Base-by-base conservation (phyloP, 64 coral and sea anemone species). In the Stichodactyla mertensii region DNA sequence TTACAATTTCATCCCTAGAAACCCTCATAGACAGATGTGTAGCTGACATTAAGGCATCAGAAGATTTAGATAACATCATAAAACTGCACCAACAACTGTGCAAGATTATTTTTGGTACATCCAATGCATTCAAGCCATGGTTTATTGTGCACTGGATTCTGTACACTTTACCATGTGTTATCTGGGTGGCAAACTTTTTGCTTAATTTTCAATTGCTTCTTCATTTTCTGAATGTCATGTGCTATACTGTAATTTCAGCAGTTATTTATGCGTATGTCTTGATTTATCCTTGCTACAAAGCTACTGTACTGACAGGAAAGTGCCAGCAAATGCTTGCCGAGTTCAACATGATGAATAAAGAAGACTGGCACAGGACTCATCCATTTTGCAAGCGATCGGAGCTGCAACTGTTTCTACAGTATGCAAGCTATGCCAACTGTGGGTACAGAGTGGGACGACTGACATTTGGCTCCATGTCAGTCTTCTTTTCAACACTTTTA, bases 401-500 rank as follows among this genome's bases (percentile, higher is more conserved):
- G 26, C 53, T 95, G 51, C 51, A 87, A 24, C 61, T 90, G 58
- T 93, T 93, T n/a, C 80, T 93, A 10, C 88, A 93, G 54, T 93
- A 90, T 87, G 92, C 92, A 52, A 82, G 81, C 45, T 84, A 84
- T 56, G 82, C 88, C 23, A 71, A 90, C 88, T 87, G 84, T 78
- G 92, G 92, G 26, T 93, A 90, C 51, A 79, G 52, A 84, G 88
- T 89, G 51, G 88, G 92, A 23, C 20, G 36, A 16, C 18, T 92
- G 2, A 87, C 88, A 18, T 92, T 92, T 87, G 90, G 93, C 16
- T 87, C 93, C 14, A 95, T 88, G 81, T 84, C 88, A 7, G 93
- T 86, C 6, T 95, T 91, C 80, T 92, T 95, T 57, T 95, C 93
- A 84, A 89, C 90, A 14, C 84, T 95, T 45, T 61, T 95, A 52